phyloP scores from a whole-genome alignment of 2,113 vertebrate genomes.

The Porphyrio hochstetteri region DNA sequence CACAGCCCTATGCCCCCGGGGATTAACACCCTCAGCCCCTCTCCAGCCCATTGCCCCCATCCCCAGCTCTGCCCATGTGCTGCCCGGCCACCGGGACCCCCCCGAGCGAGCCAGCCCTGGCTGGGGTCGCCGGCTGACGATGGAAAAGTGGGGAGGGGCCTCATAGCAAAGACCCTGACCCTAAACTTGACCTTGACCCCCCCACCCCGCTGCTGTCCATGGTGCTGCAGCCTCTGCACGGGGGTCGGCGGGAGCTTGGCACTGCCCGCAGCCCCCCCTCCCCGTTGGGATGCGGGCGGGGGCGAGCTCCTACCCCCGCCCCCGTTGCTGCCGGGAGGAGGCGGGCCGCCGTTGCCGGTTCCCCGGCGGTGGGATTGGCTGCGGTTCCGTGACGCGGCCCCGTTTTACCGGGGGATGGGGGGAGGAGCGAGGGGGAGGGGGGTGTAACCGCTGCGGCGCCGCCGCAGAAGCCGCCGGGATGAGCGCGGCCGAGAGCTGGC shows the following conservation, averaged over 20 bases:
- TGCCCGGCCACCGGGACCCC: not conserved
- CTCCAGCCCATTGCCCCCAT: not conserved
- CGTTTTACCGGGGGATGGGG: slow-evolving; percentile 68
- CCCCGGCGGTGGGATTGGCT: slow-evolving; percentile 74
- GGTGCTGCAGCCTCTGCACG: slow-evolving; percentile 58
- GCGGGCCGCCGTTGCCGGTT: slow-evolving; percentile 65
- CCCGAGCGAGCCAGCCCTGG: not conserved
- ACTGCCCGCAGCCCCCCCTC: no score
- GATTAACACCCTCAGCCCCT: not conserved
- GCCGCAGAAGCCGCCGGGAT: not conserved
- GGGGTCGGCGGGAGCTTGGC: slow-evolving; percentile 41
- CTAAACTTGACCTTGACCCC: not conserved
- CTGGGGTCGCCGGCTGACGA: not conserved
- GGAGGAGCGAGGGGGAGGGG: slow-evolving; percentile 74
- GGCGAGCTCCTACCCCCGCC: slow-evolving; percentile 30
- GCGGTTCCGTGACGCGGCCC: slow-evolving; percentile 72
- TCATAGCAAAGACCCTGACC: slow-evolving; percentile 18
- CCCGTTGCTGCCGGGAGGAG: slow-evolving; percentile 67
- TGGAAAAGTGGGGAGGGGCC: not conserved
- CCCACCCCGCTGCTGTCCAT: slow-evolving; percentile 26
- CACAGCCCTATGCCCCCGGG: not conserved
- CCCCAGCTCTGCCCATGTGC: not conserved
- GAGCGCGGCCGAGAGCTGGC: slow-evolving; percentile 73
- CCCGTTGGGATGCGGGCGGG: slow-evolving; percentile 48
- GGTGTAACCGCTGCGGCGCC: slow-evolving; percentile 47